Evolutionary conservation across 1,140 invertebrate genomes (phyloP).

Genomic region (Chymomyza costata): DNA sequence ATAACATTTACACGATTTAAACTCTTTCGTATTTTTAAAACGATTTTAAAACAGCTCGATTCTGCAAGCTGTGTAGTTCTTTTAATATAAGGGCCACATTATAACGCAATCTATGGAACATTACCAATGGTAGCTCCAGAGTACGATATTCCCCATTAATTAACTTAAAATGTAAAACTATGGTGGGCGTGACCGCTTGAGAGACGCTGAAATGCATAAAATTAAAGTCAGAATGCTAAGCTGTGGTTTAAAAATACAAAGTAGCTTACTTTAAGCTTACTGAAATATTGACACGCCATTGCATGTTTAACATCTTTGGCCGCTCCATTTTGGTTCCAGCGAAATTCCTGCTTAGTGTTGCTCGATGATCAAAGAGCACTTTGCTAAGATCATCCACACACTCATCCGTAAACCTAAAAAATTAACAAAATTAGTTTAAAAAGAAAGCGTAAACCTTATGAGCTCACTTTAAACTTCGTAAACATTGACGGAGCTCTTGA

Average conservation of each 20-base stretch:
- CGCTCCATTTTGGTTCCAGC: slow-evolving; percentile 62
- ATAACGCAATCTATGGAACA: slow-evolving; percentile 70
- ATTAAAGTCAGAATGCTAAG: background rate
- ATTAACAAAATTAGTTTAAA: background rate
- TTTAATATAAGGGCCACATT: slow-evolving; percentile 60
- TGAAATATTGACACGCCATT: slow-evolving; percentile 74
- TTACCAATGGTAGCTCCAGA: slow-evolving; percentile 62
- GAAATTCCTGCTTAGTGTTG: slow-evolving; percentile 64
- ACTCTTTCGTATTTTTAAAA: no score
- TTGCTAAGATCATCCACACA: slow-evolving; percentile 67
- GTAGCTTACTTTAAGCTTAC: slow-evolving; percentile 55
- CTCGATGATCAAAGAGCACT: slow-evolving; percentile 63
- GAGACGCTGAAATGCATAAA: slow-evolving; percentile 27
- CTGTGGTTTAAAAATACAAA: slow-evolving; percentile 3
- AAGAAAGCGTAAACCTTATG: background rate
- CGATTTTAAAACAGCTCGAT: slow-evolving; percentile 54
- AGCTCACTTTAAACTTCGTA: slow-evolving; percentile 56
- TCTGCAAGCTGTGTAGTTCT: slow-evolving; percentile 66
- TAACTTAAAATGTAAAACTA: slow-evolving; percentile 67
- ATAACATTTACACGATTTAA: no score
- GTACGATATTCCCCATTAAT: slow-evolving; percentile 57
- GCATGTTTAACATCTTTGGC: slow-evolving; percentile 59
- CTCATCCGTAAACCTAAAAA: slow-evolving; percentile 54
- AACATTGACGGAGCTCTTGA: slow-evolving; percentile 56
- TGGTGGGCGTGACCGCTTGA: slow-evolving; percentile 52